Base-by-base conservation (phyloP, 2,888 invertebrate species). In the Fabriciana adippe region DNA sequence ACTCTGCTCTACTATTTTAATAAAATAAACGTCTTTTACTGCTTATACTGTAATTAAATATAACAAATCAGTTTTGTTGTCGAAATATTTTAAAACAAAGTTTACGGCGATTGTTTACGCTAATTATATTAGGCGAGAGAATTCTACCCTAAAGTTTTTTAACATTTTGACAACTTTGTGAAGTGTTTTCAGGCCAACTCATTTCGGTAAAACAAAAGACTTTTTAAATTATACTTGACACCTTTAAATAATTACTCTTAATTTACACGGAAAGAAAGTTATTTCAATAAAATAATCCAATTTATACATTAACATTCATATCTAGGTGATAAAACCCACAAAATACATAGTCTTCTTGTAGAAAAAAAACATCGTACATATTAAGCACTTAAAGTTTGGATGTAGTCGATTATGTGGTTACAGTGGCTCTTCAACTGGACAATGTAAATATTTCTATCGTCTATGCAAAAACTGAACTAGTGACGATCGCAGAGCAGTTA, bases 131-230 rank as follows among this genome's bases (percentile, higher is more conserved):
- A 59, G 14, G 15, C 47, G 47, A 8, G 21, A 57, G 47, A 21
- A 26, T 57, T 48, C 47, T 57, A 57, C 11, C 26, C 11, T 57
- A n/a, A 57, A 57, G 57, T 57, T 57, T 57, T 56, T 57, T 57
- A 57, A n/a, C 57, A 47, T 57, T 57, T 57, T 47, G 57, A 47
- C 18, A 57, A 47, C 57, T 57, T 57, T 48, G 47, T 15, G 45
- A 57, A 57, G 1, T 57, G 48, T 59, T 59, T 48, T 13, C 48
- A 59, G 59, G 48, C 48, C 59, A 59, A 48, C 47, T n/a, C 26
- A 6, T 48, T 59, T 48, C 48, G 47, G 13, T n/a, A 21, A 48
- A 47, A 59, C 59, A 59, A 59, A 59, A 47, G 26, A 48, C 6
- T 26, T 48, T 48, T 26, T 13, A n/a, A 59, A 59, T 48, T 48